These are phyloP conservation scores for Percina caprodes DNA, from an alignment of 2,113 vertebrate genomes.

Conservation along the genomic window DNA sequence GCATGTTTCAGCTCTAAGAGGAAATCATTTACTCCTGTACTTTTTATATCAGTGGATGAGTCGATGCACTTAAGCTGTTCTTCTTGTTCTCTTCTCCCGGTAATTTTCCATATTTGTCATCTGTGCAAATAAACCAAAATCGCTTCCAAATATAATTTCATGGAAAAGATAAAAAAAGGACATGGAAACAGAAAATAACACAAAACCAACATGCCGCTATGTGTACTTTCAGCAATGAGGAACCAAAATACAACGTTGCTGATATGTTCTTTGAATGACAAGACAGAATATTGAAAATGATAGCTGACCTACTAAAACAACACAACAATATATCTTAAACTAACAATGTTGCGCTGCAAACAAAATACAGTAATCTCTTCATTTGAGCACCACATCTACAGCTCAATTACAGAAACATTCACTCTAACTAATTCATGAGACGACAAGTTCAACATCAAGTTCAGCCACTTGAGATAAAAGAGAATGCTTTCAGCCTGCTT, in stretches of 20 bases:
- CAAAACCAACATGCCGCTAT: constrained; percentile 26
- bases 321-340: constrained; percentile 15
- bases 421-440: constrained; percentile 57
- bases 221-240: constrained; percentile 42
- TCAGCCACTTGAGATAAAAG: constrained; percentile 55
- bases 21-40: constrained; percentile 56
- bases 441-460: constrained; percentile 55
- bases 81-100: constrained; percentile 11
- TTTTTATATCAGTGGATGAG: constrained; percentile 53
- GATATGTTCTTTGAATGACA: constrained; percentile 30
- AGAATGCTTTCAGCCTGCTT: constrained; percentile 40
- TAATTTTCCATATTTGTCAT: constrained; percentile 63
- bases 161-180: constrained; percentile 32
- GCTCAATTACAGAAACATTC: constrained; percentile 46
- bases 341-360: constrained; percentile 18
- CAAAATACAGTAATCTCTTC: constrained; percentile 9
- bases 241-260: constrained; percentile 21
- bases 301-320: constrained; percentile 61
- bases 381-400: constrained; percentile 14
- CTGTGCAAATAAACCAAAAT: constrained; percentile 53
- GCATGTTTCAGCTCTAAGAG: constrained; percentile 37
- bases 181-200: constrained; percentile 42
- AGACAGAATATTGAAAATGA: constrained; percentile 41
- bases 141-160: constrained; percentile 57
- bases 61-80: constrained; percentile 36